A percentile compares a stretch with the other conserved stretches of the same genome.
phyloP scores from a whole-genome alignment of 2,797 vertebrate genomes.

The Pygocentrus nattereri region DNA sequence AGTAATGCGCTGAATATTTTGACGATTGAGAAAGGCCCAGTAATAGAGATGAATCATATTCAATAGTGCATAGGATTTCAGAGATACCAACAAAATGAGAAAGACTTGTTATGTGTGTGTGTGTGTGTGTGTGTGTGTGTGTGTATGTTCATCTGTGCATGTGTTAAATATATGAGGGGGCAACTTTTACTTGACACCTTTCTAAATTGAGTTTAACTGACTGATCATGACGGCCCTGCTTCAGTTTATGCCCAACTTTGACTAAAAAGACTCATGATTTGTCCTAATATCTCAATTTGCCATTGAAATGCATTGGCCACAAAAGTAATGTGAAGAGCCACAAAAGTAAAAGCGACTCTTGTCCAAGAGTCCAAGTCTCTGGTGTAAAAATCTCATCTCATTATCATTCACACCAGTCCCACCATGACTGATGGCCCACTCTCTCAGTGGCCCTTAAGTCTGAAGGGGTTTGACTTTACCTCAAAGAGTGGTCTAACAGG shows the following conservation, averaged over 20 bases:
- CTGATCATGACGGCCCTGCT: background rate
- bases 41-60: too few relatives aligned
- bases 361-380: slow-evolving; percentile 38
- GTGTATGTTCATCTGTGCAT: too few relatives aligned
- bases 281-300: slow-evolving; percentile 34
- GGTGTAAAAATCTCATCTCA: slow-evolving; percentile 44
- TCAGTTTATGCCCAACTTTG: background rate
- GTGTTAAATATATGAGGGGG: too few relatives aligned
- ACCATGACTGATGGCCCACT: slow-evolving; percentile 39
- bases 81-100: too few relatives aligned
- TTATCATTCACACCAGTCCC: slow-evolving; percentile 49
- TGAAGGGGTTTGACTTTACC: slow-evolving; percentile 44
- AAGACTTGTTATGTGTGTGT: too few relatives aligned
- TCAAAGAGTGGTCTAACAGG: slow-evolving; percentile 35
- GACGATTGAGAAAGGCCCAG: too few relatives aligned
- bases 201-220: background rate
- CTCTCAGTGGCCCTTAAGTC: slow-evolving; percentile 40
- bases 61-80: too few relatives aligned
- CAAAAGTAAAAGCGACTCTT: slow-evolving; percentile 29
- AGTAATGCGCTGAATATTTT: too few relatives aligned
- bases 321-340: slow-evolving; percentile 7
- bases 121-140: too few relatives aligned
- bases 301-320: slow-evolving; percentile 36
- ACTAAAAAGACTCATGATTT: slow-evolving; percentile 8
- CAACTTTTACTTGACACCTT: background rate